These are phyloP conservation scores for Parotocinclus haroldoi DNA, from an alignment of 2,797 vertebrate species.

Conservation along the genomic window DNA sequence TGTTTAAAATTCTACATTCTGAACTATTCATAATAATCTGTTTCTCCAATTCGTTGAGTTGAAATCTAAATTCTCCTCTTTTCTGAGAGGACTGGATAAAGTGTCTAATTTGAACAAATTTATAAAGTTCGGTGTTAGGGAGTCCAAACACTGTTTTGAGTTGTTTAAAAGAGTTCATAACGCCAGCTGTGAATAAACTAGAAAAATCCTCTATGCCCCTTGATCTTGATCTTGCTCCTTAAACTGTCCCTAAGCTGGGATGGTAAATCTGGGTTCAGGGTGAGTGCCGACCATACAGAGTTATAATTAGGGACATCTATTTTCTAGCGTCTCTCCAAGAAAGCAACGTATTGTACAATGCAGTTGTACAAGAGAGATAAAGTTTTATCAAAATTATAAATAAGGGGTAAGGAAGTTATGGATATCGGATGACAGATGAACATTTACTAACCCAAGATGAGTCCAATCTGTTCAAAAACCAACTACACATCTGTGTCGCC, in stretches of 20 bases:
- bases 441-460: background rate
- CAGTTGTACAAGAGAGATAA: background rate
- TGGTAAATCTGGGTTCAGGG: background rate
- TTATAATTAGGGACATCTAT: background rate
- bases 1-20: background rate
- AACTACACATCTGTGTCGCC: background rate
- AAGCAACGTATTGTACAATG: background rate
- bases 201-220: background rate
- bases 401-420: background rate
- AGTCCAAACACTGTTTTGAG: slow-evolving; percentile 7
- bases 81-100: background rate
- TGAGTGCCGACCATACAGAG: background rate
- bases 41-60: slow-evolving; percentile 1
- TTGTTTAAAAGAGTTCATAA: background rate
- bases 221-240: background rate
- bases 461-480: background rate
- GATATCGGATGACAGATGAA: background rate
- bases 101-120: slow-evolving; percentile 11
- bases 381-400: background rate
- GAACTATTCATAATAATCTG: background rate
- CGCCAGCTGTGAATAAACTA: background rate
- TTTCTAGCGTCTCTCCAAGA: slow-evolving; percentile 12
- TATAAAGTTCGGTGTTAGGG: slow-evolving; percentile 1
- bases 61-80: background rate
- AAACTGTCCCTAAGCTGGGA: slow-evolving; percentile 1